phyloP scores from a whole-genome alignment of 1,140 invertebrate species.

The Ridgeia piscesae region DNA sequence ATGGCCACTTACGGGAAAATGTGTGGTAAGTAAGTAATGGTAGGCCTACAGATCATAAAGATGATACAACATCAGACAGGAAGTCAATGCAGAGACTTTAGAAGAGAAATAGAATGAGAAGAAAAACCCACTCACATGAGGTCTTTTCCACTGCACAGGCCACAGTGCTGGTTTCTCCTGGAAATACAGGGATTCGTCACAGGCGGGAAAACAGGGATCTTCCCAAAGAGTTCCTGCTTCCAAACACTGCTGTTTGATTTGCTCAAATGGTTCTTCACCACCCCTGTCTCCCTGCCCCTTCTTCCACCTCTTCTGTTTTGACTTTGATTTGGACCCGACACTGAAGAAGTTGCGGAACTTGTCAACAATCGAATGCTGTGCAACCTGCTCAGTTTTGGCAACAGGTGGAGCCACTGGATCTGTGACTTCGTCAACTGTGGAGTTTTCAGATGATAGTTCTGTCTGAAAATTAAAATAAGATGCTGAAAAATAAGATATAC shows the following conservation, averaged over 20 bases:
- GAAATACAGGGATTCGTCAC: constrained; percentile 47
- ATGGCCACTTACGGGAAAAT: too few species aligned
- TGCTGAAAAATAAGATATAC: not conserved
- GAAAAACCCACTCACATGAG: constrained; percentile 38
- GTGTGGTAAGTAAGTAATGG: too few species aligned
- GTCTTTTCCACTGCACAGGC: constrained; percentile 52
- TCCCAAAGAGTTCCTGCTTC: constrained; percentile 50
- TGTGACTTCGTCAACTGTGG: not conserved
- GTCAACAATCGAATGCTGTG: constrained; percentile 11
- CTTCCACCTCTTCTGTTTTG: not conserved
- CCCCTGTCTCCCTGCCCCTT: constrained; percentile 36
- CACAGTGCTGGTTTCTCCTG: constrained; percentile 33
- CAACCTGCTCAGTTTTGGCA: constrained; percentile 4
- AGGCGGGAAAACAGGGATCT: constrained; percentile 52
- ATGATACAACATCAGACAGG: too few species aligned
- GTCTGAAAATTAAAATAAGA: not conserved
- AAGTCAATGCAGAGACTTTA: too few species aligned
- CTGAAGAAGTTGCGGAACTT: constrained; percentile 7
- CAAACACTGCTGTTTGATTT: constrained; percentile 44
- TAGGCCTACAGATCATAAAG: too few species aligned
- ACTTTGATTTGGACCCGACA: not conserved
- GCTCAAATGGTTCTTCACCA: constrained; percentile 25
- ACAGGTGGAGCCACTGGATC: not conserved
- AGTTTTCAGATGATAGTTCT: not conserved
- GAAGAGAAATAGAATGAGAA: too few species aligned